Evolutionary conservation across 2,888 invertebrate species (phyloP), one percentile per base, ranked within the genome.

Genomic region (Leptothorax acervorum): DNA sequence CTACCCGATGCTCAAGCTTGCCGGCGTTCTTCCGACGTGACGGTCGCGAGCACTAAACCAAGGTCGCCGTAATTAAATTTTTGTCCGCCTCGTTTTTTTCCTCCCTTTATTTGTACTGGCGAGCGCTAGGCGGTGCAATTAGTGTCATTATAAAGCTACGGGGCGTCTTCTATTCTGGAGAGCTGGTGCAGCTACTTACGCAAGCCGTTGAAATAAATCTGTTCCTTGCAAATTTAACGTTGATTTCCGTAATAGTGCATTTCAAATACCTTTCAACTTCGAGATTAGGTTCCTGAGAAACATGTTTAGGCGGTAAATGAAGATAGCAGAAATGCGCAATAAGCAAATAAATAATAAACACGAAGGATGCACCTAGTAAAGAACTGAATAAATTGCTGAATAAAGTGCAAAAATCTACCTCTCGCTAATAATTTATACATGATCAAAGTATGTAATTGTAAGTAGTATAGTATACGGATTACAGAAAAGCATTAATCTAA

Each of bases 51-150:
- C 82, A 66, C 81, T 86, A 87, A 88, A 88, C 88, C n/a, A 87
- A 88, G 85, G 86, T 85, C 88, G 88, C 83, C 55, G 88, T 88
- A 88, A 88, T 88, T 88, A 88, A 85, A 87, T 88, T 88, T 87
- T 87, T 85, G 82, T 83, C 78, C 57, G 51, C 42, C 45, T 31
- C 55, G 63, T 70, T 79, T 86, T 83, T 83, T 68, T 76, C 66
- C 73, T 84, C 11, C 45, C 84, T 86, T 86, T 84, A 71, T 84
- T 84, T 84, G 73, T 57, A 68, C 53, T 45, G 39, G 78, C 53
- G 73, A 73, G 31, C 45, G 83, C 87, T 63, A 75, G 86, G 78
- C 71, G 55, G 82, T 76, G 76, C 84, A 87, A 87, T 87, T 87
- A 86, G 87, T 88, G 62, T 60, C 76, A 78, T 79, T 63, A 78